phyloP scores from a whole-genome alignment of 1,140 invertebrate genomes.

The Pseudomyrmex sp. region DNA sequence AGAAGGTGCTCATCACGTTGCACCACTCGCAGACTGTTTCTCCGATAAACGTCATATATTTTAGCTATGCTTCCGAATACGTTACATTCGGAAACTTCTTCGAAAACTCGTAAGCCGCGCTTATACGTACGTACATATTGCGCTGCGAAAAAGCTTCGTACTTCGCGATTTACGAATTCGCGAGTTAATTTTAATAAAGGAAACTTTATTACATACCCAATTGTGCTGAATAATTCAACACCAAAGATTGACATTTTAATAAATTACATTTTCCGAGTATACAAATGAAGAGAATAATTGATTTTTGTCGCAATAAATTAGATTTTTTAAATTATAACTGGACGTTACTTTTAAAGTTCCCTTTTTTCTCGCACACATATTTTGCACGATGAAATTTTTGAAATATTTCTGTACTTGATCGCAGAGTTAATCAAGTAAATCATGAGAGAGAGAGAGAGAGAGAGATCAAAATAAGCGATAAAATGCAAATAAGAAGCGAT shows the following conservation, averaged over 20 bases:
- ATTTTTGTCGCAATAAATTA: too few relatives aligned
- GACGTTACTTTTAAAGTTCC: background rate
- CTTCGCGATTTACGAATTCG: background rate
- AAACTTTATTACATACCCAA: background rate
- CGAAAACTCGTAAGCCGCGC: background rate
- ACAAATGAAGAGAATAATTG: background rate
- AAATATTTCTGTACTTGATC: background rate
- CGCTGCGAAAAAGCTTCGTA: background rate
- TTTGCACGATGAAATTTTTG: background rate
- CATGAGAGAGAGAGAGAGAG: too few relatives aligned
- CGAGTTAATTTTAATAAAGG: background rate
- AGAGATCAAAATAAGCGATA: too few relatives aligned
- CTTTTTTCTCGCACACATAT: too few relatives aligned
- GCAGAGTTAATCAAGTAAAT: too few relatives aligned
- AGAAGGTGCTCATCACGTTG: slow-evolving; percentile 34
- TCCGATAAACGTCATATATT: slow-evolving; percentile 8
- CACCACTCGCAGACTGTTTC: background rate
- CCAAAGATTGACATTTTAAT: background rate
- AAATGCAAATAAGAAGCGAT: background rate
- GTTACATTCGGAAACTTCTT: background rate
- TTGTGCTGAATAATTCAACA: background rate
- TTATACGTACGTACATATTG: background rate
- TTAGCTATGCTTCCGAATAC: background rate
- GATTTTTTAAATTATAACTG: too few relatives aligned
- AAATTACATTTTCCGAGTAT: background rate